These are phyloP conservation scores for Dorcus parallelipipedus DNA, from an alignment of 2,888 invertebrate species.

Conservation along the genomic window DNA sequence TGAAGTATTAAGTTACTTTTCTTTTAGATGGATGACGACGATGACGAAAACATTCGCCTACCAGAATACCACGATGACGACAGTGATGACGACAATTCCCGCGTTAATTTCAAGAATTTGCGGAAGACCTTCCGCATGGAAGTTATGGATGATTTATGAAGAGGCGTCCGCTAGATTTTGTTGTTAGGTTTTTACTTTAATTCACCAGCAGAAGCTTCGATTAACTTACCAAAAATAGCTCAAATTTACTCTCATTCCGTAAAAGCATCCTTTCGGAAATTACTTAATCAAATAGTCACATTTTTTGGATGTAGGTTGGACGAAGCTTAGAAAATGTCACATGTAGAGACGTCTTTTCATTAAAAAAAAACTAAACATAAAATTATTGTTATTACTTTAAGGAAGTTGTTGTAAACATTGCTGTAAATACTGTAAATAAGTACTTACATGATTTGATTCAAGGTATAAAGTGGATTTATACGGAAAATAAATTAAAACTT, in stretches of 20 bases:
- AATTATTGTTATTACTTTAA: neutral
- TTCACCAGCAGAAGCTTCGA: no score
- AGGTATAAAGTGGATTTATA: no score
- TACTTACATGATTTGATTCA: conserved; percentile 15
- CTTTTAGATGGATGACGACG: conserved; percentile 32
- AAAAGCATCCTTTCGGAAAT: no score
- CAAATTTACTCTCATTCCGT: no score
- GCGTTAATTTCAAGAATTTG: conserved; percentile 31
- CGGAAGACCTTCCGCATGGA: conserved; percentile 45
- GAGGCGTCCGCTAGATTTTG: conserved; percentile 18
- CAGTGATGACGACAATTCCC: conserved; percentile 35
- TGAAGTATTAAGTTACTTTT: conserved; percentile 5
- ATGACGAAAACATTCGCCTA: conserved; percentile 34
- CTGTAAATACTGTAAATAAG: conserved; percentile 34
- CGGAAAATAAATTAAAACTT: no score
- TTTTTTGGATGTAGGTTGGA: neutral
- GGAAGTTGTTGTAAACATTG: conserved; percentile 35
- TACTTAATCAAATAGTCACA: no score
- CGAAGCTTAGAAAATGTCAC: neutral
- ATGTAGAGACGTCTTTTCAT: neutral
- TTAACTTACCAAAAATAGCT: no score
- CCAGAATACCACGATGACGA: conserved; percentile 41
- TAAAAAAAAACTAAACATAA: neutral
- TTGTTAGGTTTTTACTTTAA: no score
- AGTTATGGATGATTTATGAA: conserved; percentile 39